Base-by-base conservation (phyloP, 37 sponge, comb jelly and placozoan genomes). In the Ephydatia muelleri region DNA sequence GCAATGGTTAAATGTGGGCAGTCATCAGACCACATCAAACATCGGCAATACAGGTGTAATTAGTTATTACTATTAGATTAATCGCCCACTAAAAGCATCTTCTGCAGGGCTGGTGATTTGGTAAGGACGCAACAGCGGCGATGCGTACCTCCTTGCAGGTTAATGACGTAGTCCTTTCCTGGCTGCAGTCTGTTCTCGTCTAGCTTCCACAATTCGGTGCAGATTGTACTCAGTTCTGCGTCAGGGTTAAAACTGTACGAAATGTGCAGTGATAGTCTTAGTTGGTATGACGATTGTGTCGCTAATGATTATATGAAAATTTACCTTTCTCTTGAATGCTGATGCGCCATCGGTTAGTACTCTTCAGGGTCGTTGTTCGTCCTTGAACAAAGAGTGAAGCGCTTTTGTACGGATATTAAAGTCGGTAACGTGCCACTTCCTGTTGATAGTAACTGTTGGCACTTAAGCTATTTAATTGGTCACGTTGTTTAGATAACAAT, bases 131-230 rank as follows among this genome's bases (percentile, higher is more conserved):
- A 12, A 34, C 74, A 73, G 9, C 13, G 37, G 40, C 3, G 14
- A 77, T 34, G 28, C 71, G 0, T 80, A 88, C 94, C 87, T 81
- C 89, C 93, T 68, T 94, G 95, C 49, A 94, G 86, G 48, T 92
- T 80, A 36, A 94, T 94, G 37, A 9, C 76, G 75, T 92, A 91
- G 68, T 94, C 87, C 36, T 64, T 38, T 69, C 95, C 95, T 1
- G 92, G 92, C 8, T 32, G 65, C 33, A 94, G 90, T 33, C 95
- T 72, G 67, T 94, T 88, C 43, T 83, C 90, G 77, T 94, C 95
- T 34, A 90, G 69, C 13, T 83, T 70, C 95, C 95, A 94, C 64
- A 94, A 40, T 64, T 88, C 86, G 8, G 82, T 82, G 49, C 86
- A 89, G 4, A 91, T 73, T 26, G 57, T 66, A 37, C 92, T 87